These are phyloP conservation scores for Verasper variegatus DNA, from an alignment of 2,113 vertebrate genomes.

Conservation along the genomic window DNA sequence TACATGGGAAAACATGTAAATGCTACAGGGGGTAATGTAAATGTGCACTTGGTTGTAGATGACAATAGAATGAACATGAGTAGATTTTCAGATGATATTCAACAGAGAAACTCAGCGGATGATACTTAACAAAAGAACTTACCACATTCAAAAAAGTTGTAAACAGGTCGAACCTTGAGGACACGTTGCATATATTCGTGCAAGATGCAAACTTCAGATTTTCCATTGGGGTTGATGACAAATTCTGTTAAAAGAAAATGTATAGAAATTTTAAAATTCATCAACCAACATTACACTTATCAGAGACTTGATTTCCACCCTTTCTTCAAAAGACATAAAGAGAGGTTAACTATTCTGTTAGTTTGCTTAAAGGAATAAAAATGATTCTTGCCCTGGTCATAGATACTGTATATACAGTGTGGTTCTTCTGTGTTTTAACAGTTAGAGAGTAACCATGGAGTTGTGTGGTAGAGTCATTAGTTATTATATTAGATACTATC, in stretches of 20 bases:
- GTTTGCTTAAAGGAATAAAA: not conserved
- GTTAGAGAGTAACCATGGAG: not conserved
- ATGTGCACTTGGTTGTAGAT: not conserved
- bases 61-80: not conserved
- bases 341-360: not conserved
- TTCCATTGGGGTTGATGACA: constrained; percentile 98
- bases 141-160: constrained; percentile 99
- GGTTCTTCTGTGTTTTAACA: not conserved
- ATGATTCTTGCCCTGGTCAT: not conserved
- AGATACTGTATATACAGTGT: too few relatives aligned
- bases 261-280: constrained; percentile 9
- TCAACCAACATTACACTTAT: not conserved
- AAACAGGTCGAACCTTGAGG: constrained; percentile 99
- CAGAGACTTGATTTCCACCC: not conserved
- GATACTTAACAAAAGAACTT: constrained; percentile 72
- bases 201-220: constrained; percentile 98
- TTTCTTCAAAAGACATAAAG: not conserved
- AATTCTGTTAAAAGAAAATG: constrained; percentile 85
- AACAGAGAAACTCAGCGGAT: not conserved
- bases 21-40: not conserved
- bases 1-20: not conserved
- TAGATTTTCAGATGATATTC: not conserved
- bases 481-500: not conserved
- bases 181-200: constrained; percentile 99
- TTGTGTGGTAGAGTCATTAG: not conserved